Base-by-base conservation (phyloP, 2,113 vertebrate species). In the Ceratotherium simum region DNA sequence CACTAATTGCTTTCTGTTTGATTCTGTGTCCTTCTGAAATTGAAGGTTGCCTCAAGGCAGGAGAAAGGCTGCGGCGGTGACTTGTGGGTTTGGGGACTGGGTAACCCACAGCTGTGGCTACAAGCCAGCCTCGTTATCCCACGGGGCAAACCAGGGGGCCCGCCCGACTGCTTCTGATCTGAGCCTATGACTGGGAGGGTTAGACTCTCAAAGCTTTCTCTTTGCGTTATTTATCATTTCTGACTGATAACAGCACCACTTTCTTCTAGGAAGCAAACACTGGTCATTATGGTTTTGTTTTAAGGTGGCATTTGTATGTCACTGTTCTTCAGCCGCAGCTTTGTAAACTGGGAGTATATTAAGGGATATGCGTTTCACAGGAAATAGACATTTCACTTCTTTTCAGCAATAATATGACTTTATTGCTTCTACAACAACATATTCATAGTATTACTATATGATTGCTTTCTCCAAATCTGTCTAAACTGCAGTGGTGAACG, bases 1-100 rank as follows among this genome's bases (percentile, higher is more conserved):
- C 95, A 94, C 94, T 97, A 98, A 98, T 98, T 98, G 94, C 96
- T 98, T 98, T 97, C 88, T 97, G 94, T 97, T 98, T 98, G 96
- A 97, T 97, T 98, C 81, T 60, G 75, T 97, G 96, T 93, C 92
- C 94, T 98, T 96, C 96, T 96, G 92, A 98, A 97, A 98, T 96
- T 94, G 95, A 95, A 97, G 95, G 62, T 89, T 97, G 98, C 96
- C 92, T 95, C 13, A 0, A 97, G 96, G 98, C 87, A 83, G 65
- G 60, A 88, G 89, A 94, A 93, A 98, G 97, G 64, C 86, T 94
- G 29, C 5, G 46, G 90, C 83, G 93, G 84, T 2, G 0, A 80
- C 85, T 98, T 67, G 90, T 86, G 89, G 96, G 54, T 95, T 94
- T 12, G 83, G 93, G 87, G 69, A 97, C 96, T 39, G 87, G 98